Evolutionary conservation across 2,888 invertebrate species (phyloP).

Genomic region (Heliconius ismenius): DNA sequence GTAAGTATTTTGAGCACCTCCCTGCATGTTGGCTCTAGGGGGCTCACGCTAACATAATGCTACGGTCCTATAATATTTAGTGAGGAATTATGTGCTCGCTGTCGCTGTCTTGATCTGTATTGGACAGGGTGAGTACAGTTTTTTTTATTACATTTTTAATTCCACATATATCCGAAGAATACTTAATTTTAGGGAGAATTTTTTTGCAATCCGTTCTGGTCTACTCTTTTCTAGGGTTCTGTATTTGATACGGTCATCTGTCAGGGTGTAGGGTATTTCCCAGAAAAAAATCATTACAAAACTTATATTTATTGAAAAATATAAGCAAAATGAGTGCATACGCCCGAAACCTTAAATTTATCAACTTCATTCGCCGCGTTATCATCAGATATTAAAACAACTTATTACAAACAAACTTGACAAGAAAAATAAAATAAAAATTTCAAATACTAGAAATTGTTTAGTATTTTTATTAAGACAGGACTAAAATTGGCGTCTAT

Average conservation of each 20-base stretch:
- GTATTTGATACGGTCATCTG: no score
- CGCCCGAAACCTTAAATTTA: neutral
- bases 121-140: slow-evolving; percentile 11
- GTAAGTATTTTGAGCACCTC: slow-evolving; percentile 35
- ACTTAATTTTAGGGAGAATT: no score
- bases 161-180: no score
- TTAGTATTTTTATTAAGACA: neutral
- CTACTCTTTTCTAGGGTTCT: no score
- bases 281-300: no score
- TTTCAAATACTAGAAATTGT: neutral
- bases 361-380: neutral
- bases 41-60: neutral
- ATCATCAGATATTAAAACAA: no score
- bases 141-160: no score
- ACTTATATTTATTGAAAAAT: no score
- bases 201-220: no score
- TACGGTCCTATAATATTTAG: slow-evolving; percentile 40
- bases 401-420: neutral
- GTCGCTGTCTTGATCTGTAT: slow-evolving; percentile 47
- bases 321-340: no score
- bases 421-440: neutral
- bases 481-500: neutral
- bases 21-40: no score
- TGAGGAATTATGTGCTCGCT: slow-evolving; percentile 54
- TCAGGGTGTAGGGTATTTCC: no score